Percentiles rank a stretch among this genome's conserved stretches.
phyloP scores from a whole-genome alignment of 2,113 vertebrate genomes.

The Haemorhous mexicanus region DNA sequence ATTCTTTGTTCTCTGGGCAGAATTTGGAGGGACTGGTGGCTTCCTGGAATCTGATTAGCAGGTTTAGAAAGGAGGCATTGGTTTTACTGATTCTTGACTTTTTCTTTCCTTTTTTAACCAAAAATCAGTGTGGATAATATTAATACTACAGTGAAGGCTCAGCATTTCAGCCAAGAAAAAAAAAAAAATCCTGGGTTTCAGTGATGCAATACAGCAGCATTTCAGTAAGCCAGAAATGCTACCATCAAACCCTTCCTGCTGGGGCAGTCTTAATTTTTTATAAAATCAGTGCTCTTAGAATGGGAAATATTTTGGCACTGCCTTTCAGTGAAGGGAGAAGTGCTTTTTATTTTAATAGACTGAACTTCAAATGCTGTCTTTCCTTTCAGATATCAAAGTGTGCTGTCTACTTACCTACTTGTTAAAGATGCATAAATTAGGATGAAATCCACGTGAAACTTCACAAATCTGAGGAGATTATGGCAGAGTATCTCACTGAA shows the following conservation, averaged over 20 bases:
- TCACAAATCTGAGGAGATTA: background rate
- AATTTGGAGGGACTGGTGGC: background rate
- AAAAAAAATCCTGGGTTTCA: background rate
- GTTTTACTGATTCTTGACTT: background rate
- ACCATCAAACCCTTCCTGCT: background rate
- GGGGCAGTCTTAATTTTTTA: background rate
- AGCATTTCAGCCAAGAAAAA: background rate
- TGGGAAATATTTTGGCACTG: background rate
- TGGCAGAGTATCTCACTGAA: background rate
- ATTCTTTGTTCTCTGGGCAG: background rate
- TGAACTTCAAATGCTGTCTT: background rate
- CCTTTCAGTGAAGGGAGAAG: background rate
- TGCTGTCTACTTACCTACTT: background rate
- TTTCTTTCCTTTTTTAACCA: background rate
- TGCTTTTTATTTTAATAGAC: background rate
- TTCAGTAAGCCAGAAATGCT: background rate
- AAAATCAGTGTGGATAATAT: background rate
- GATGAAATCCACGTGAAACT: background rate
- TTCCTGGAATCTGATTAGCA: background rate
- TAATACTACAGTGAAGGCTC: background rate
- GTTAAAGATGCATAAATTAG: background rate
- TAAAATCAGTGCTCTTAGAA: background rate
- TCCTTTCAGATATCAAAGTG: background rate
- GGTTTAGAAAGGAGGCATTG: background rate
- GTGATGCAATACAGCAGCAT: constrained; percentile 9